These are phyloP conservation scores for Oncorhynchus tshawytscha DNA, from an alignment of 2,113 vertebrate species.

Conservation along the genomic window DNA sequence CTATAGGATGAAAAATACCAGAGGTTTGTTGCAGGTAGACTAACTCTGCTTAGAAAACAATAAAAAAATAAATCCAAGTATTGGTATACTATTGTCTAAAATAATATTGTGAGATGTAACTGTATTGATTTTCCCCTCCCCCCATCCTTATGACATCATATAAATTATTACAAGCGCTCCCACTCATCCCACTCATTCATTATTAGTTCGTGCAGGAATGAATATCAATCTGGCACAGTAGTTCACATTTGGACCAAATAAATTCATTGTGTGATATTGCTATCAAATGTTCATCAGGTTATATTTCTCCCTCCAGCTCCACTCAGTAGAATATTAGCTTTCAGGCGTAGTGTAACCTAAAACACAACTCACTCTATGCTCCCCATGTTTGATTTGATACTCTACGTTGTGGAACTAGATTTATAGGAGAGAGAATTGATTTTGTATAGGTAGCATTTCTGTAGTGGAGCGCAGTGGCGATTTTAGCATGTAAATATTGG, in stretches of 20 bases:
- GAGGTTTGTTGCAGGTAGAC: too few relatives aligned
- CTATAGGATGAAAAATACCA: too few relatives aligned
- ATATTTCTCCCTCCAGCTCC: not conserved
- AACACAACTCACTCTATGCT: not conserved
- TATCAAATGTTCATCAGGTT: slow-evolving; percentile 4
- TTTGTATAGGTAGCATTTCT: not conserved
- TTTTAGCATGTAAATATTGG: too few relatives aligned
- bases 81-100: too few relatives aligned
- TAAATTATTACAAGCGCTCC: slow-evolving; percentile 25
- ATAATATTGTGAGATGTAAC: too few relatives aligned
- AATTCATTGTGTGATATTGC: slow-evolving; percentile 28
- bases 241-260: slow-evolving; percentile 24
- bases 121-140: too few relatives aligned
- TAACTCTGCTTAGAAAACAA: too few relatives aligned
- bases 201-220: slow-evolving; percentile 20
- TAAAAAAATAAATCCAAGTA: too few relatives aligned
- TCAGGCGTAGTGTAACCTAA: not conserved
- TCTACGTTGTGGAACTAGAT: not conserved
- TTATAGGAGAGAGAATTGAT: not conserved
- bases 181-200: slow-evolving; percentile 30
- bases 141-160: not conserved
- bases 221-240: slow-evolving; percentile 20
- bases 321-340: rapidly evolving
- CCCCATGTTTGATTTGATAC: not conserved
- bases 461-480: too few relatives aligned